Base-by-base conservation (phyloP, 1,140 invertebrate species). In the Pygmarrhopalites habei region DNA sequence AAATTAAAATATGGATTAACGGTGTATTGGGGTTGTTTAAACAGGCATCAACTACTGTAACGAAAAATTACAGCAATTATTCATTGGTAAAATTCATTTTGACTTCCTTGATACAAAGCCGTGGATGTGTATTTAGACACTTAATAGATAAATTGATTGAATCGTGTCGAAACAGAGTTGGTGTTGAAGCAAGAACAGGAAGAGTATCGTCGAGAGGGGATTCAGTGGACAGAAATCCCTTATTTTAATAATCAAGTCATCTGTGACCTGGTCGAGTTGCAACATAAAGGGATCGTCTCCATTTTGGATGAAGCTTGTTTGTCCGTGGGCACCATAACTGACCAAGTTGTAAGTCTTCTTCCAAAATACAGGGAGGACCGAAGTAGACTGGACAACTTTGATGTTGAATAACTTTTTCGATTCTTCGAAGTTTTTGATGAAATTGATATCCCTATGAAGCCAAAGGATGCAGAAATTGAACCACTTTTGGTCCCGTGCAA, bases 21-120 rank as follows among this genome's bases (percentile, higher is more conserved):
- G n/a, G n/a, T n/a, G n/a, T n/a, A n/a, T n/a, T 47, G 4, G 12
- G 7, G n/a, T 41, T 41, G 10, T 12, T 75, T 95, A 92, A 74
- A n/a, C n/a, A n/a, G n/a, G n/a, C n/a, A 97, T 97, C 72, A 96
- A 96, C 75, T 96, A 96, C 77, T 96, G 93, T 72, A 97, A 96
- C 76, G 93, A 97, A 78, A 96, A 97, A 76, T 79, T 96, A 26
- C 94, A 97, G 74, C 94, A 97, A 74, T 79, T 96, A 4, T 97
- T 97, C 74, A 97, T 97, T 72, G 88, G 90, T 92, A 75, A 79
- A 81, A 30, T 55, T 12, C n/a, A n/a, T n/a, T n/a, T n/a, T n/a
- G n/a, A n/a, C n/a, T n/a, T 14, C n/a, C n/a, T n/a, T n/a, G n/a
- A n/a, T n/a, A n/a, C n/a, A n/a, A n/a, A n/a, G n/a, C n/a, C n/a